A percentile compares a stretch with the other conserved stretches of the same genome.
These are phyloP conservation scores for Eurytemora carolleeae DNA, from an alignment of 1,140 invertebrate species.

Conservation along the genomic window DNA sequence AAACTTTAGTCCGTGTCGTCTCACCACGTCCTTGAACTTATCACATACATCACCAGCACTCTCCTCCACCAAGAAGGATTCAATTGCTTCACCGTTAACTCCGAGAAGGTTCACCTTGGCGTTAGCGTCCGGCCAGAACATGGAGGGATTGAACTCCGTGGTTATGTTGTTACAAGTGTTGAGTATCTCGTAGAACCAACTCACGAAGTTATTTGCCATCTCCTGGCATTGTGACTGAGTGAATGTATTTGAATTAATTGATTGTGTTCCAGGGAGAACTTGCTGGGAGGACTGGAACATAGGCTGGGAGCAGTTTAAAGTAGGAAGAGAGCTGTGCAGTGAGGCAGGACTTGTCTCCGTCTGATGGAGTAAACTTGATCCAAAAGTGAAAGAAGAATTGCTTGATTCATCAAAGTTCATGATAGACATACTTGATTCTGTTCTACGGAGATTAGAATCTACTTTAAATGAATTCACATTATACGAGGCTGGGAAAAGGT, in stretches of 20 bases:
- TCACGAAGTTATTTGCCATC: constrained; percentile 32
- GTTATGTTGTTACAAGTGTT: constrained; percentile 24
- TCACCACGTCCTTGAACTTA: constrained; percentile 24
- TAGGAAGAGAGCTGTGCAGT: too few relatives aligned
- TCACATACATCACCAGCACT: constrained; percentile 23
- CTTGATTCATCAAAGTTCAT: not conserved
- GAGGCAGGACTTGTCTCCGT: too few relatives aligned
- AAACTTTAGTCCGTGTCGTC: constrained; percentile 32
- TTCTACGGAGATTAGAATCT: not conserved
- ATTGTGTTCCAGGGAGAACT: too few relatives aligned
- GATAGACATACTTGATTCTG: not conserved
- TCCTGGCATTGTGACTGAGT: constrained; percentile 22
- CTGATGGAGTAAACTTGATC: too few relatives aligned
- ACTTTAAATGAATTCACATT: too few relatives aligned
- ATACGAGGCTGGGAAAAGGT: not conserved
- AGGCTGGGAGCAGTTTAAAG: too few relatives aligned
- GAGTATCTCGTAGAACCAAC: constrained; percentile 38
- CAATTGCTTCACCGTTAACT: constrained; percentile 19
- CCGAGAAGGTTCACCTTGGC: constrained; percentile 8
- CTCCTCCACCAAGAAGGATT: constrained; percentile 18
- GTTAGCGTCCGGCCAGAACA: constrained; percentile 33
- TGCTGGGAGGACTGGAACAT: too few relatives aligned
- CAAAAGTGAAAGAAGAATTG: not conserved
- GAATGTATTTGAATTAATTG: too few relatives aligned
- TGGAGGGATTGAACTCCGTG: constrained; percentile 27